These are phyloP conservation scores for Hepsetus odoe DNA, from an alignment of 2,113 vertebrate genomes.

Conservation along the genomic window DNA sequence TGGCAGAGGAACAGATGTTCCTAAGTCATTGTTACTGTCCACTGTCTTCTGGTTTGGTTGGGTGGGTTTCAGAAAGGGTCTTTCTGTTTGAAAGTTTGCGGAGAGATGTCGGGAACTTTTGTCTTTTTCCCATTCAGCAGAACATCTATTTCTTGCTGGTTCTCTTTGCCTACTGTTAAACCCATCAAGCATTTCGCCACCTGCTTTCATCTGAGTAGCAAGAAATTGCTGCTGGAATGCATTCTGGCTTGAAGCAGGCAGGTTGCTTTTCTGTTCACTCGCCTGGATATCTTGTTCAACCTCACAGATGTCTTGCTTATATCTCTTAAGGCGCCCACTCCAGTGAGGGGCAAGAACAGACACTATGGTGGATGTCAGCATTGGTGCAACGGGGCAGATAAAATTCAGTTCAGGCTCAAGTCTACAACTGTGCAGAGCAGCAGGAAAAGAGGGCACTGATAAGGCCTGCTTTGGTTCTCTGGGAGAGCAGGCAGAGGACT, in stretches of 20 bases:
- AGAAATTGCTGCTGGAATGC: conserved; percentile 40
- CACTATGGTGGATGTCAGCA: conserved; percentile 74
- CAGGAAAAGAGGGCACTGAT: conserved; percentile 24
- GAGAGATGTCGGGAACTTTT: conserved; percentile 49
- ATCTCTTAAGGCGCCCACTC: conserved; percentile 60
- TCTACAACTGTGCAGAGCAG: neutral
- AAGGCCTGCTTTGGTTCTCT: conserved; percentile 14
- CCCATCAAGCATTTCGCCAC: conserved; percentile 21
- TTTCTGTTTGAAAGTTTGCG: conserved; percentile 53
- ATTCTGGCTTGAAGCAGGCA: conserved; percentile 8
- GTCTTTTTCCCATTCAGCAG: conserved; percentile 62
- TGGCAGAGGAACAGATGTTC: neutral
- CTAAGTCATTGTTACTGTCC: conserved; percentile 46
- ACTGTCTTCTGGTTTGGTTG: conserved; percentile 37
- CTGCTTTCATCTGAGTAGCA: conserved; percentile 23
- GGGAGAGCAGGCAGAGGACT: conserved; percentile 21
- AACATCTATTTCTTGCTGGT: conserved; percentile 54
- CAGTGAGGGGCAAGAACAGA: conserved; percentile 73
- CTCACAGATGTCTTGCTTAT: conserved; percentile 55
- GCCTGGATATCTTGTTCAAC: conserved; percentile 49
- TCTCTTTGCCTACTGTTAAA: conserved; percentile 37
- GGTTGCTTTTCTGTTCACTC: conserved; percentile 46
- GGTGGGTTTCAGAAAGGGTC: conserved; percentile 61
- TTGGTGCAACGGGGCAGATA: conserved; percentile 40
- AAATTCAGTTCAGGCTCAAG: conserved; percentile 15